phyloP scores from a whole-genome alignment of 53 echinoderm and acorn worm species.

The Mesocentrotus franciscanus region DNA sequence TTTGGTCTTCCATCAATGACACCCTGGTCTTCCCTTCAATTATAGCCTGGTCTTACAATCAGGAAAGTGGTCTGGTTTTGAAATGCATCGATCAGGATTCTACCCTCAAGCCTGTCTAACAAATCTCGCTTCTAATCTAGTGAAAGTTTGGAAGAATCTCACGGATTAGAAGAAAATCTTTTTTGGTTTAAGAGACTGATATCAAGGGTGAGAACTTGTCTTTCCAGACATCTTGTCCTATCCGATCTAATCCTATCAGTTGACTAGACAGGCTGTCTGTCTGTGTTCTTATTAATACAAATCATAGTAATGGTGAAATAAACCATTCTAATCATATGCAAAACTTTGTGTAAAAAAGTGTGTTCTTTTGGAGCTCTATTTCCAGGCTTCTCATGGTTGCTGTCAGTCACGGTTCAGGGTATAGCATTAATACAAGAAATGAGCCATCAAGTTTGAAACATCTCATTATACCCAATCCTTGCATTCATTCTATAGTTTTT shows the following conservation, averaged over 20 bases:
- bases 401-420: too few relatives aligned
- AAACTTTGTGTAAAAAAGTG: too few relatives aligned
- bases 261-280: background rate
- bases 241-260: background rate
- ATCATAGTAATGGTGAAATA: background rate
- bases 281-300: background rate
- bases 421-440: too few relatives aligned
- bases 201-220: background rate
- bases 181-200: background rate
- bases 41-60: conserved; percentile 15
- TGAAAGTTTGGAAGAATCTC: conserved; percentile 7
- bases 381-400: too few relatives aligned
- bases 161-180: conserved; percentile 17
- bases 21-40: background rate
- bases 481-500: too few relatives aligned
- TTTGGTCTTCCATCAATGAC: background rate
- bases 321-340: too few relatives aligned
- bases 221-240: background rate
- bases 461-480: too few relatives aligned
- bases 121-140: conserved; percentile 19
- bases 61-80: conserved; percentile 19
- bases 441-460: too few relatives aligned
- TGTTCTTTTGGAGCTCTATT: too few relatives aligned
- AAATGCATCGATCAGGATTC: background rate
- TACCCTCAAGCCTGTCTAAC: background rate